Base-by-base conservation (phyloP, 1,140 invertebrate genomes). In the Saxidomus purpurata region DNA sequence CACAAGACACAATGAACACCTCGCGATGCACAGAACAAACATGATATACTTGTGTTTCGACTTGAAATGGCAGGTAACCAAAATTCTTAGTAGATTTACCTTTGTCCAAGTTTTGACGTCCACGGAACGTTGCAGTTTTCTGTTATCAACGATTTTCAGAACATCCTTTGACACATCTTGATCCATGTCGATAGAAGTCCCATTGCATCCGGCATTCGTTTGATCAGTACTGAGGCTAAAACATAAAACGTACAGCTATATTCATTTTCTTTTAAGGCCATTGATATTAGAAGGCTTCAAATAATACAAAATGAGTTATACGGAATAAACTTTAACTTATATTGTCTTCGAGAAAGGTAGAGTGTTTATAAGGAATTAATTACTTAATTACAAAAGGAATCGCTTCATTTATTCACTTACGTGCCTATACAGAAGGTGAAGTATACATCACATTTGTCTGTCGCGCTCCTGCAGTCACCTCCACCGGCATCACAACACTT, bases 401-500 rank as follows among this genome's bases (percentile, higher is more conserved):
- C n/a, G n/a, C n/a, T n/a, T n/a, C n/a, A n/a, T n/a, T n/a, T n/a
- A n/a, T n/a, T 25, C 22, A 80, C 80, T 36, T n/a, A 85, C 82
- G 43, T 69, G 38, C 82, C 82, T 8, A 85, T 49, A 47, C 82
- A 85, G 31, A 85, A 49, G 1, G 47, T 49, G 49, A 85, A 74
- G 34, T 85, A 85, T 0, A 74, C 67, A 38, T 85, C 82, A 74
- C 82, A 85, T 34, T 52, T 85, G 43, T 85, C 82, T 13, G 13
- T 19, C 0, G 15, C 19, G 6, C 15, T 34, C 2, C 3, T 31
- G 36, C 82, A 85, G n/a, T 74, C 36, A 85, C 67, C 31, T 47
- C 67, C 67, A 1, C 82, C 82, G 0, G 82, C 9, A 43, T 85
- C 82, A 55, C 82, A 85, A 49, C 82, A 85, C 36, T 85, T 85